A percentile compares a stretch with the other conserved stretches of the same genome.
phyloP scores from a whole-genome alignment of 2,888 invertebrate genomes.

The Amblyjoppa fuscipennis region DNA sequence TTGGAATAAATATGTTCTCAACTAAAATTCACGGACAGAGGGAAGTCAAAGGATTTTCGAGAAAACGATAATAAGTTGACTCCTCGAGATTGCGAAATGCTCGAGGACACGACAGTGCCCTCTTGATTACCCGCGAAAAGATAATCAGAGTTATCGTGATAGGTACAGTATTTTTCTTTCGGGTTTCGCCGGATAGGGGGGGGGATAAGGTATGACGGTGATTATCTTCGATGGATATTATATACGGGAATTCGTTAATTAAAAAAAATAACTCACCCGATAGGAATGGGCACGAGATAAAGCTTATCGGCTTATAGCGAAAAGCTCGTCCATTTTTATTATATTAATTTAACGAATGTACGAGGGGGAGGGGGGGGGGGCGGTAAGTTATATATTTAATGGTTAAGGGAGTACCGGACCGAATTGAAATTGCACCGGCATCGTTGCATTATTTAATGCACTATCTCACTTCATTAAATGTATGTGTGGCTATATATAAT shows the following conservation, averaged over 20 bases:
- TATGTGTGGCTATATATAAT: background rate
- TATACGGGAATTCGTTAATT: slow-evolving; percentile 60
- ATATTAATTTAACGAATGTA: slow-evolving; percentile 15
- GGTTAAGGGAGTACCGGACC: background rate
- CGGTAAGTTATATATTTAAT: background rate
- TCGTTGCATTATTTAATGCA: background rate
- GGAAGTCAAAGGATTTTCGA: background rate
- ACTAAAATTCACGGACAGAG: background rate
- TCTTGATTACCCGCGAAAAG: background rate
- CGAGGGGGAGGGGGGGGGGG: background rate
- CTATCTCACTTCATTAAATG: background rate
- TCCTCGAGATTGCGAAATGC: background rate
- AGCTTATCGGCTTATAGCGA: slow-evolving; percentile 1
- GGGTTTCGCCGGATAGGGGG: background rate
- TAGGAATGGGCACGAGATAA: background rate
- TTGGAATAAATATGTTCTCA: background rate
- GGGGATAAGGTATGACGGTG: background rate
- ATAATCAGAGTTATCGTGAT: background rate
- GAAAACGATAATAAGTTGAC: background rate
- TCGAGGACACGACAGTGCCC: background rate
- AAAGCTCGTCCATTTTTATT: background rate
- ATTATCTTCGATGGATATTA: slow-evolving; percentile 32
- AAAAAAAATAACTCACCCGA: slow-evolving; percentile 19
- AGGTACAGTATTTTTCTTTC: background rate
- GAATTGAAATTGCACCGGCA: background rate